These are phyloP conservation scores for Lemur catta DNA, from an alignment of 2,797 vertebrate species.

Conservation along the genomic window DNA sequence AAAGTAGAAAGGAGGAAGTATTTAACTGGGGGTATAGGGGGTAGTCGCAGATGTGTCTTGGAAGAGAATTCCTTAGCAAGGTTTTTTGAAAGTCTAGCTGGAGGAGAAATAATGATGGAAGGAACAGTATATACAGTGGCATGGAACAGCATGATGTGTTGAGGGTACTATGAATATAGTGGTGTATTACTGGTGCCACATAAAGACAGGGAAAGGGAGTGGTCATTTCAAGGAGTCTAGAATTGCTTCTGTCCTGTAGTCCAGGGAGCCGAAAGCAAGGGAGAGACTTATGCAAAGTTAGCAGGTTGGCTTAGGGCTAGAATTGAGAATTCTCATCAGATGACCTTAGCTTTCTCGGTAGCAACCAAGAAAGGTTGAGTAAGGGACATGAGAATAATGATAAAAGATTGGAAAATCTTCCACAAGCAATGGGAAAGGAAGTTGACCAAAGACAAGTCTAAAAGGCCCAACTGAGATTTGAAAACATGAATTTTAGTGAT, in stretches of 20 bases:
- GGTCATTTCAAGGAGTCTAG: not conserved
- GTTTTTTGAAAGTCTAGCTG: not conserved
- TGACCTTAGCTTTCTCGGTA: not conserved
- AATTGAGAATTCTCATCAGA: not conserved
- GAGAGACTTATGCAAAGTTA: not conserved
- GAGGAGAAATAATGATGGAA: not conserved
- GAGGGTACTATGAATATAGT: not conserved
- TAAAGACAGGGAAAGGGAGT: not conserved
- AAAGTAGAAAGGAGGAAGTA: not conserved
- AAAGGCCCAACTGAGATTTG: not conserved
- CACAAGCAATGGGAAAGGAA: not conserved
- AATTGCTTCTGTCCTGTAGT: not conserved
- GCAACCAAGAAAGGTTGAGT: not conserved
- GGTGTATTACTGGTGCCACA: not conserved
- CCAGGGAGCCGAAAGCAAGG: not conserved
- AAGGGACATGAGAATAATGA: not conserved
- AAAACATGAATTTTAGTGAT: not conserved
- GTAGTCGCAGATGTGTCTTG: not conserved
- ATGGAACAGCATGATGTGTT: not conserved
- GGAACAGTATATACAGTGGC: not conserved
- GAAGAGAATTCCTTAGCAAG: not conserved
- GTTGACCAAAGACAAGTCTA: not conserved
- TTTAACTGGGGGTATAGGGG: not conserved
- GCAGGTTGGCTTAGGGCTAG: not conserved
- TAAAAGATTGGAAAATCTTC: not conserved